Evolutionary conservation across 2,888 invertebrate species (phyloP), one percentile per base, ranked within the genome.

Genomic region (Hoplodrina ambigua): DNA sequence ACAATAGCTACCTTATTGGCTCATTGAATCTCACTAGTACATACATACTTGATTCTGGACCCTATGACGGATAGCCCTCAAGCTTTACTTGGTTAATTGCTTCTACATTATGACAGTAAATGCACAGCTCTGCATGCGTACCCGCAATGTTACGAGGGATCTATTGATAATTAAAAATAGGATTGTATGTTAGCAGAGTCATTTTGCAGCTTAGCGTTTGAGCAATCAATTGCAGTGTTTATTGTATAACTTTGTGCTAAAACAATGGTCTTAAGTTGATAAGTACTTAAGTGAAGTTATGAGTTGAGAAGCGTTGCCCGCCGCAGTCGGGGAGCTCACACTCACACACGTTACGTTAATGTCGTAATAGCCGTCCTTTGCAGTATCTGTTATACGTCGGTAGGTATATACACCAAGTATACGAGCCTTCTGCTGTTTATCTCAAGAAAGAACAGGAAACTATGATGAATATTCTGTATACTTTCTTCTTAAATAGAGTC

Each of bases 261-360:
- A 20, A n/a, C 20, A 13, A 69, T 3, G 6, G 6, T 20, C 33
- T 7, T 15, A 30, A 54, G 30, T 20, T 70, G 70, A 55, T 71
- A 70, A 49, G 53, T 37, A 44, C 30, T 33, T 58, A 37, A 19
- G 19, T 61, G 33, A 69, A 65, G 54, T 52, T 65, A 69, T 55
- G 64, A 53, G 57, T 19, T 11, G 17, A 41, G 54, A 30, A 53
- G 52, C 25, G 61, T 55, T 33, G 10, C 60, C 15, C 33, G 46
- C 60, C 64, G 20, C n/a, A 75, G 69, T 49, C 59, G 68, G 17
- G 52, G 50, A 63, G 63, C 81, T 19, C 19, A 76, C 33, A 7
- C 56, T 46, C 11, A 55, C n/a, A n/a, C n/a, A n/a, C 78, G 78
- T 78, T 81, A 78, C 46, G 53, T 78, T 81, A 81, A 78, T 81